Base-by-base conservation (phyloP, 2,797 vertebrate species). In the Gephyroberyx darwinii region DNA sequence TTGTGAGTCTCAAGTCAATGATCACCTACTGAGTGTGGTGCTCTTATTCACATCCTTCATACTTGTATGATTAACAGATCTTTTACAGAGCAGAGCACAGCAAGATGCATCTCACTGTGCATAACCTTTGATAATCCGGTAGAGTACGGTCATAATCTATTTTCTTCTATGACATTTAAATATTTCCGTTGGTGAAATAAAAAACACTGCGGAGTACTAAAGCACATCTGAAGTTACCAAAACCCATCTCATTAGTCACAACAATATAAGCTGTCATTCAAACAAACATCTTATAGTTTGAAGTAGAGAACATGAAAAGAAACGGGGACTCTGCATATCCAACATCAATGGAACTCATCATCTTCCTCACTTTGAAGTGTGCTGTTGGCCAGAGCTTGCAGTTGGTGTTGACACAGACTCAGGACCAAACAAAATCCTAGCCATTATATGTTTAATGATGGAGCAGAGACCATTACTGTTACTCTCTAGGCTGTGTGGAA, bases 361-460 rank as follows among this genome's bases (percentile, higher is more conserved):
- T 88, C 17, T 16, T 82, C 81, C 80, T 87, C 83, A 75, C 77
- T 89, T 84, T 90, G 81, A 90, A 90, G 78, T 78, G 71, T 75
- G 66, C 72, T 71, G 83, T 84, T 74, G 17, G 77, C 77, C 76
- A 51, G 65, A 81, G 82, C 64, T 82, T 75, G 78, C 80, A 86
- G 66, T 84, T 77, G 78, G 55, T 86, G 86, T 84, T 87, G 83
- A 87, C 84, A 86, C 78, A 81, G 79, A 77, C 83, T 75, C 7
- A 54, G 66, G 67, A 82, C 77, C 85, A 90, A 90, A 89, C 78
- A 85, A 62, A 91, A 83, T 84, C 80, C 78, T 77, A 85, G 77
- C 80, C 80, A 80, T 91, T 90, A 88, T 88, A 73, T 84, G 78
- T 85, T 90, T 86, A 87, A 89, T 87, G 80, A 86, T 72, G 75